Evolutionary conservation across 2,113 vertebrate genomes (phyloP).

Genomic region (Tychaedon coryphoeus): DNA sequence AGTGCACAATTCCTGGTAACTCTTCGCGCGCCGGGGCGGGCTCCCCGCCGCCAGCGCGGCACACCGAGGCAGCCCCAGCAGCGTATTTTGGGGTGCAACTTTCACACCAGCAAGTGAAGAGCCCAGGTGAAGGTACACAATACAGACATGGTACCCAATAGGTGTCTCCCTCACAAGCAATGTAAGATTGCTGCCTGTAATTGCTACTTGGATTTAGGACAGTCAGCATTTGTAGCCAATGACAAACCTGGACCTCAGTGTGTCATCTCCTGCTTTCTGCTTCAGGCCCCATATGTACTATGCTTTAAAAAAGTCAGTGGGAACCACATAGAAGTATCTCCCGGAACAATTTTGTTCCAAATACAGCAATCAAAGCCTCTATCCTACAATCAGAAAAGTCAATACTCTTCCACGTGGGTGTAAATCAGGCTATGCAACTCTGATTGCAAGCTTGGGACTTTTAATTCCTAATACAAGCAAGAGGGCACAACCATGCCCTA

Average conservation of each 20-base stretch:
- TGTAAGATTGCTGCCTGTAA: neutral
- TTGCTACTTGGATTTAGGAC: neutral
- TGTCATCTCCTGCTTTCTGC: neutral
- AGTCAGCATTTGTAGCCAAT: neutral
- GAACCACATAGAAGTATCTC: neutral
- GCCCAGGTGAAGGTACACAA: neutral
- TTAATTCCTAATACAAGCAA: constrained; percentile 44
- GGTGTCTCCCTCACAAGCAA: rapidly evolving
- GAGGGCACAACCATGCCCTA: constrained; percentile 44
- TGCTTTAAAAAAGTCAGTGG: neutral
- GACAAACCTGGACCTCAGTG: neutral
- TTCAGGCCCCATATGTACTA: rapidly evolving
- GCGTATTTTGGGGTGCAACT: neutral
- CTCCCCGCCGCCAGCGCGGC: neutral
- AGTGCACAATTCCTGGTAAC: constrained; percentile 58
- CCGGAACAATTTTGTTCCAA: neutral
- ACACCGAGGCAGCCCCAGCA: neutral
- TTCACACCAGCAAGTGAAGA: neutral
- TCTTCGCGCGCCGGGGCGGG: neutral
- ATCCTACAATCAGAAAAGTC: constrained; percentile 31
- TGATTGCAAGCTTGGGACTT: constrained; percentile 48
- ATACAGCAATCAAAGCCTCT: constrained; percentile 6
- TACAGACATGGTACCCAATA: neutral
- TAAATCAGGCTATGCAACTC: constrained; percentile 24
- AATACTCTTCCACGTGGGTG: neutral